Evolutionary conservation across 1,140 invertebrate genomes (phyloP).

Genomic region (Heterodera schachtii): DNA sequence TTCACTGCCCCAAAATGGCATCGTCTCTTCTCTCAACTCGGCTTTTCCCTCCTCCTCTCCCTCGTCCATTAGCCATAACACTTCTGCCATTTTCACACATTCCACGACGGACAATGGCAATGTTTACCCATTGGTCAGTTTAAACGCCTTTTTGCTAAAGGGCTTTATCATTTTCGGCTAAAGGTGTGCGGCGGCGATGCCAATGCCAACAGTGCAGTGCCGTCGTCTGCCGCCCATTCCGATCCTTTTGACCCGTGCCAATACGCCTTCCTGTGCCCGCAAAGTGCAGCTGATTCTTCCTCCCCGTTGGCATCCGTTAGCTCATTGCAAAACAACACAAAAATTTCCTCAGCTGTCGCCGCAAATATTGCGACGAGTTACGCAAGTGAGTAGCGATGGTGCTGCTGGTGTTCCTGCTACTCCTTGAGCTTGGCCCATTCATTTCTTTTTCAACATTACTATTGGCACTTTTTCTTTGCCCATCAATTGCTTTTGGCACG

Average conservation of each 20-base stretch:
- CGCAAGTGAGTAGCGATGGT: slow-evolving; percentile 16
- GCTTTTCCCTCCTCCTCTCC: background rate
- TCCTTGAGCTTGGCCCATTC: too few relatives aligned
- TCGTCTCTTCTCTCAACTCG: background rate
- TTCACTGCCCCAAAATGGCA: background rate
- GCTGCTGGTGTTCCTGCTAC: too few relatives aligned
- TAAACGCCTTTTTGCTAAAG: background rate
- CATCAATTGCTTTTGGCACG: too few relatives aligned
- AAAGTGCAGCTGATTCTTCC: background rate
- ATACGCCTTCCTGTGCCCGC: background rate
- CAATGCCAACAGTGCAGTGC: background rate
- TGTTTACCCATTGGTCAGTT: background rate
- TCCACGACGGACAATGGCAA: background rate
- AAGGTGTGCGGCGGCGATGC: background rate
- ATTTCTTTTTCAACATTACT: too few relatives aligned
- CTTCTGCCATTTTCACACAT: too few relatives aligned
- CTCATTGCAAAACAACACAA: background rate
- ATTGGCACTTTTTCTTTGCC: too few relatives aligned
- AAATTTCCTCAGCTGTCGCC: slow-evolving; percentile 11
- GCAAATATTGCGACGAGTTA: slow-evolving; percentile 29
- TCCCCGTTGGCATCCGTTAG: background rate
- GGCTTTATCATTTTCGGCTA: background rate
- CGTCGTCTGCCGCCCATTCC: background rate
- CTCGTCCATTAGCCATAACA: too few relatives aligned
- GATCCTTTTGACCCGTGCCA: background rate